Conservation (phyloP, 2,113 vertebrate genomes). For the Poeciliopsis retropinna region DNA sequence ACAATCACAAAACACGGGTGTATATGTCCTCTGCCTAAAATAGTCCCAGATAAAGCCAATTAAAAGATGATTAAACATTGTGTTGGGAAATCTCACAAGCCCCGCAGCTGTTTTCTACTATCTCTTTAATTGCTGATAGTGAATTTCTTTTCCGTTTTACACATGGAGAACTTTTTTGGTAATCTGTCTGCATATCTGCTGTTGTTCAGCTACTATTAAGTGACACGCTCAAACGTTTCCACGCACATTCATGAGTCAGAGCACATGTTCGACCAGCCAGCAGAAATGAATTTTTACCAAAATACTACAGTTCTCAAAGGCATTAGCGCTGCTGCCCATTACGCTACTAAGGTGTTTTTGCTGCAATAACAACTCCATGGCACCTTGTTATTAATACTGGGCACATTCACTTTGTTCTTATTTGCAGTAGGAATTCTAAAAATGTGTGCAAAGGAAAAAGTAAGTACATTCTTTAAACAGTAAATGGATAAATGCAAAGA, state of each 20-base stretch:
- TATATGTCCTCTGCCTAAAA: constrained; percentile 70
- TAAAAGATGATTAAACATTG: constrained; percentile 75
- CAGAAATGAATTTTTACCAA: neutral
- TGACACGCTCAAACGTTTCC: neutral
- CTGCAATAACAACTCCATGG: neutral
- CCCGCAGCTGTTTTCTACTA: constrained; percentile 73
- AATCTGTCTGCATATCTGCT: constrained; percentile 40
- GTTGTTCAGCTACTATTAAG: neutral
- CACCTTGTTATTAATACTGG: neutral
- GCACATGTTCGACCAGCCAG: neutral
- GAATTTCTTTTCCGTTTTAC: constrained; percentile 12
- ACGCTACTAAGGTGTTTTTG: neutral
- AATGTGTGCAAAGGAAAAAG: neutral
- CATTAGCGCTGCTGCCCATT: neutral
- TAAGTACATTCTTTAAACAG: neutral
- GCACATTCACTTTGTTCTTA: neutral
- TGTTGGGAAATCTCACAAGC: constrained; percentile 61
- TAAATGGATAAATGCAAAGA: neutral
- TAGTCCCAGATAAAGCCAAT: constrained; percentile 74
- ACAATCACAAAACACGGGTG: constrained; percentile 42
- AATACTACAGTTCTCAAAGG: neutral
- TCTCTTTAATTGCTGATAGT: constrained; percentile 65
- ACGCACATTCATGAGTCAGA: neutral
- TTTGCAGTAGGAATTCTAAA: neutral
- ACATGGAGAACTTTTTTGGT: constrained; percentile 33